Conservation (phyloP, 2,888 invertebrate species). For the Didymodactylos carnosus region DNA sequence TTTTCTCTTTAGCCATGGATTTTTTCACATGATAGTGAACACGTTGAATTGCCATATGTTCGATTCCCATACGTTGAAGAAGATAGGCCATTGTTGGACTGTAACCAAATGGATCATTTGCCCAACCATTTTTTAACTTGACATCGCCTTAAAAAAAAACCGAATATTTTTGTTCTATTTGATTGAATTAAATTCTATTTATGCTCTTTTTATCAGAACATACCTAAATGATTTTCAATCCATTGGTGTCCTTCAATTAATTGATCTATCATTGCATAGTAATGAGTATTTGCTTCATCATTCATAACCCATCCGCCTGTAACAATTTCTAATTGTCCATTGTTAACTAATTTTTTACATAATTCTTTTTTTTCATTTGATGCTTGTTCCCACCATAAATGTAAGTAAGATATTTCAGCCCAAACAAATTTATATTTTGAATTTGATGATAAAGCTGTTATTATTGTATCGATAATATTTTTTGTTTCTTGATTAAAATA, state of each 20-base stretch:
- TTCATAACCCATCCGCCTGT: constrained; percentile 99
- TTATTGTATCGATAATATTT: constrained; percentile 71
- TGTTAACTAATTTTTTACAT: constrained; percentile 40
- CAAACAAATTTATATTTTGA: constrained; percentile 74
- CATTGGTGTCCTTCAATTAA: constrained; percentile 86
- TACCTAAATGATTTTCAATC: constrained; percentile 28
- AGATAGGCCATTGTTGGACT: constrained; percentile 78
- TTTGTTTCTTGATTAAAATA: constrained; percentile 73
- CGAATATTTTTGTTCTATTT: too few species aligned
- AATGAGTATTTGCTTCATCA: constrained; percentile 87
- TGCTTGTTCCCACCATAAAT: constrained; percentile 64
- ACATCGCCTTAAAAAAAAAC: background rate
- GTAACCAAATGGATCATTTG: constrained; percentile 91
- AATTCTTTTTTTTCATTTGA: constrained; percentile 18
- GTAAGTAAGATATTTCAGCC: constrained; percentile 84
- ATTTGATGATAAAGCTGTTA: constrained; percentile 56
- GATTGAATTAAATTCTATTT: too few species aligned
- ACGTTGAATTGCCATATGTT: constrained; percentile 54
- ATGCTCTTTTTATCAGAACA: too few species aligned
- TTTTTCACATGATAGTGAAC: constrained; percentile 90
- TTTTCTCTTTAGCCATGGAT: constrained; percentile 54
- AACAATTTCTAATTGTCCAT: constrained; percentile 77
- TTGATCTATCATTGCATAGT: constrained; percentile 67
- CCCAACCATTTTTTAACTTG: constrained; percentile 44
- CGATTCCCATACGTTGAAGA: constrained; percentile 56